These are phyloP conservation scores for Cerastis rubricosa DNA, from an alignment of 2,888 invertebrate species.

Conservation along the genomic window DNA sequence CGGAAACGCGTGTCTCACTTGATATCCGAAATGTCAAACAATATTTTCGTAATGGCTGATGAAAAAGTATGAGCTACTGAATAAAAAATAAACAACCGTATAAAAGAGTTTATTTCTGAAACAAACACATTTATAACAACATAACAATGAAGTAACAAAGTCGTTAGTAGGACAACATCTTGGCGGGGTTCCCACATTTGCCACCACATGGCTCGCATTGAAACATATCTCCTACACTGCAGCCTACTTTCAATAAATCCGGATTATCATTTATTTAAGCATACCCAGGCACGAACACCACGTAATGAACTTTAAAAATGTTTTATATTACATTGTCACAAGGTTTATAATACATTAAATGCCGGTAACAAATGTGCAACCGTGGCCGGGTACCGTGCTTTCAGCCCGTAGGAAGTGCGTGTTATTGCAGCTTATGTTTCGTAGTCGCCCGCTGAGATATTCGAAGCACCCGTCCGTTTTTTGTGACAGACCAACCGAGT, in stretches of 20 bases:
- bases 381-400: constrained; percentile 76
- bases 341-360: constrained; percentile 76
- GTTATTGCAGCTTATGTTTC: constrained; percentile 90
- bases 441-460: constrained; percentile 89
- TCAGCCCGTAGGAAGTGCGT: constrained; percentile 87
- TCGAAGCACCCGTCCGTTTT: constrained; percentile 90
- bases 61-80: constrained; percentile 42
- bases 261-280: constrained; percentile 87
- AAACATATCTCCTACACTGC: constrained; percentile 82
- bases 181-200: constrained; percentile 90
- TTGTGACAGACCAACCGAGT: constrained; percentile 90
- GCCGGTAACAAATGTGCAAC: constrained; percentile 76
- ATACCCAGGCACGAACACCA: constrained; percentile 72
- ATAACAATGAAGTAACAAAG: constrained; percentile 87
- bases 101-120: constrained; percentile 70
- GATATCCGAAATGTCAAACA: constrained; percentile 41
- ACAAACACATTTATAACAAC: constrained; percentile 77
- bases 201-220: constrained; percentile 88
- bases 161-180: constrained; percentile 88
- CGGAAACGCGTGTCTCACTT: constrained; percentile 53
- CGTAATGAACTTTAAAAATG: constrained; percentile 70
- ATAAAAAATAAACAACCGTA: constrained; percentile 61
- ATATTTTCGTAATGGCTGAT: constrained; percentile 19
- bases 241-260: constrained; percentile 88
- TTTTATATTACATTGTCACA: constrained; percentile 74